These are phyloP conservation scores for Pseudonaja textilis DNA, from an alignment of 2,113 vertebrate species.

Conservation along the genomic window DNA sequence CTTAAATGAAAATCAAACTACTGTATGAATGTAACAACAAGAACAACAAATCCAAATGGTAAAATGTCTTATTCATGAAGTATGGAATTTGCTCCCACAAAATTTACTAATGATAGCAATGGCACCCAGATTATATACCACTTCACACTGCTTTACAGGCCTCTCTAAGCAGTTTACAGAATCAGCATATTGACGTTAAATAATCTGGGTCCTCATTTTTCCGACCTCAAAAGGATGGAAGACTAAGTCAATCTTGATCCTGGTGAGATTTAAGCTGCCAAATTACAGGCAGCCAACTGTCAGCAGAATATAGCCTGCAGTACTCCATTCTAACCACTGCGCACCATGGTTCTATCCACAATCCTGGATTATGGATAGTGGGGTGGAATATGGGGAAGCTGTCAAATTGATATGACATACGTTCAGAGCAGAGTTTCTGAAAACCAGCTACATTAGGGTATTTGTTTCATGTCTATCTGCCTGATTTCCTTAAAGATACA, in stretches of 20 bases:
- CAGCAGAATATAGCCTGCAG: too few species aligned
- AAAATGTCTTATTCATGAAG: not conserved
- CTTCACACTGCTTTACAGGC: too few species aligned
- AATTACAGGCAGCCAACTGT: too few species aligned
- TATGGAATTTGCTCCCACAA: not conserved
- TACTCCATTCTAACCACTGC: too few species aligned
- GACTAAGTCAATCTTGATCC: too few species aligned
- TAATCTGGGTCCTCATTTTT: too few species aligned
- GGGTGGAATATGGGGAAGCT: not conserved
- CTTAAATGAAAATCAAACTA: not conserved
- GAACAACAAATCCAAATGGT: not conserved
- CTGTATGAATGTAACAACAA: not conserved
- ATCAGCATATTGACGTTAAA: too few species aligned
- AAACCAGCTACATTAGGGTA: not conserved
- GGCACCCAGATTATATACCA: too few species aligned
- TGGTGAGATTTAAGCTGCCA: too few species aligned
- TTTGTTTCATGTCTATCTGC: not conserved
- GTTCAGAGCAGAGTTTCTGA: not conserved
- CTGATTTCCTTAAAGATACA: not conserved
- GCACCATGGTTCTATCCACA: too few species aligned
- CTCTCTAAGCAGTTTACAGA: too few species aligned
- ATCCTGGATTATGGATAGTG: not conserved
- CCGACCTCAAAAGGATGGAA: too few species aligned
- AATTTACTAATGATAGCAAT: not conserved
- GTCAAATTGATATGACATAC: not conserved